A percentile compares a stretch with the other conserved stretches of the same genome.
Evolutionary conservation across 2,888 invertebrate species (phyloP).

Genomic region (Callyntrura guangdongensis): DNA sequence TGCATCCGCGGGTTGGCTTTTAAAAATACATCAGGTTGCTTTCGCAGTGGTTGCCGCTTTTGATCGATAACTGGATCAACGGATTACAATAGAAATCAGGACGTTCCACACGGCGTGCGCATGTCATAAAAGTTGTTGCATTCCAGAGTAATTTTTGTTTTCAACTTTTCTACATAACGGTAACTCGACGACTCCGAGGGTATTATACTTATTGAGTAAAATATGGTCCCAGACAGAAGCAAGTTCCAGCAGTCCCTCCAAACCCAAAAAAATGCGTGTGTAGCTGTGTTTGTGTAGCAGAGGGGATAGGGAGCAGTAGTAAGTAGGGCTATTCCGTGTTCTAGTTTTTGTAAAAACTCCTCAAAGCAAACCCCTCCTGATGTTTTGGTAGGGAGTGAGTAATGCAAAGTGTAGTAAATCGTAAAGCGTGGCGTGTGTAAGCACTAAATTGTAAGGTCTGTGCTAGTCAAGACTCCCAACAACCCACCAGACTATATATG

Average conservation of each 20-base stretch:
- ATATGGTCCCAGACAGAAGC: not conserved
- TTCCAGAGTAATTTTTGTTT: constrained; percentile 24
- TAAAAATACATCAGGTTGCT: constrained; percentile 27
- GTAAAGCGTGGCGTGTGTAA: not conserved
- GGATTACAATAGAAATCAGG: constrained; percentile 39
- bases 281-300: too few species aligned
- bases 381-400: not conserved
- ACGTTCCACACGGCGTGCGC: constrained; percentile 18
- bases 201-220: not conserved
- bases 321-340: not conserved
- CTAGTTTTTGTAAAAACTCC: not conserved
- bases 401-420: not conserved
- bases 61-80: constrained; percentile 68
- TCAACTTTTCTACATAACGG: not conserved
- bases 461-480: too few species aligned
- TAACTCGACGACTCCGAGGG: not conserved
- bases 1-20: constrained; percentile 57
- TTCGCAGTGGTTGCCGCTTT: constrained; percentile 32
- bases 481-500: not conserved
- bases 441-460: too few species aligned
- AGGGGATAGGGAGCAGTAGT: too few species aligned
- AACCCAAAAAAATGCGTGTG: not conserved
- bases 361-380: not conserved
- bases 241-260: not conserved
- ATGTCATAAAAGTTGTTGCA: constrained; percentile 66